phyloP scores from a whole-genome alignment of 2,797 vertebrate genomes.

The Gadopsis bispinosus region DNA sequence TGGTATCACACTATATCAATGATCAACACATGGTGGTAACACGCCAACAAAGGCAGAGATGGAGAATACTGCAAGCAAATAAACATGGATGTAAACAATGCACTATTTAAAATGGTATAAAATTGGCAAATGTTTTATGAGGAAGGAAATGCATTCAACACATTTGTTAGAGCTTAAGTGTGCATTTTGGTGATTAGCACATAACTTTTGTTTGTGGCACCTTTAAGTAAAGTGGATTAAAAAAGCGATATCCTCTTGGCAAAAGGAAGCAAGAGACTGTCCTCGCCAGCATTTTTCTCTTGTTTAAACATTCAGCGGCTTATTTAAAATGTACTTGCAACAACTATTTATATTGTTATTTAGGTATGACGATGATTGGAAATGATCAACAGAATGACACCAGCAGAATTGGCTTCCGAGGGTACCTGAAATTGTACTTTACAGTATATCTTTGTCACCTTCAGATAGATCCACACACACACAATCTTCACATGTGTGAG shows the following conservation, averaged over 20 bases:
- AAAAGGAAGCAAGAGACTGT: not conserved
- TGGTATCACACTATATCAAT: not conserved
- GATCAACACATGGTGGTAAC: not conserved
- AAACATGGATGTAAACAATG: not conserved
- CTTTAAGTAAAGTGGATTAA: not conserved
- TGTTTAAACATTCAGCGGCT: not conserved
- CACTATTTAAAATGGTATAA: not conserved
- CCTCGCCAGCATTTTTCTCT: not conserved
- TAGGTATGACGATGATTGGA: slow-evolving; percentile 11
- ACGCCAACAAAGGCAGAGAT: not conserved
- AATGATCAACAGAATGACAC: slow-evolving; percentile 31
- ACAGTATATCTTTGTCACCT: slow-evolving; percentile 66
- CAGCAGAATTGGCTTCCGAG: slow-evolving; percentile 42
- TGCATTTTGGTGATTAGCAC: not conserved
- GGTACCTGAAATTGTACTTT: slow-evolving; percentile 53
- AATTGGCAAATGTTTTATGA: not conserved
- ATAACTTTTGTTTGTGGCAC: not conserved
- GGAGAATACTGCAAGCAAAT: not conserved
- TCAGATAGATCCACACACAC: slow-evolving; percentile 33
- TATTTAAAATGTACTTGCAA: not conserved
- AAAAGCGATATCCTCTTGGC: slow-evolving; percentile 6
- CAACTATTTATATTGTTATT: not conserved
- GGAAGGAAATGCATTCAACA: not conserved
- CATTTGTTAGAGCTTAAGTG: not conserved
- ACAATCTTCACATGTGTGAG: slow-evolving; percentile 49